phyloP scores from a whole-genome alignment of 1,140 invertebrate genomes.

The Bradysia coprophila region DNA sequence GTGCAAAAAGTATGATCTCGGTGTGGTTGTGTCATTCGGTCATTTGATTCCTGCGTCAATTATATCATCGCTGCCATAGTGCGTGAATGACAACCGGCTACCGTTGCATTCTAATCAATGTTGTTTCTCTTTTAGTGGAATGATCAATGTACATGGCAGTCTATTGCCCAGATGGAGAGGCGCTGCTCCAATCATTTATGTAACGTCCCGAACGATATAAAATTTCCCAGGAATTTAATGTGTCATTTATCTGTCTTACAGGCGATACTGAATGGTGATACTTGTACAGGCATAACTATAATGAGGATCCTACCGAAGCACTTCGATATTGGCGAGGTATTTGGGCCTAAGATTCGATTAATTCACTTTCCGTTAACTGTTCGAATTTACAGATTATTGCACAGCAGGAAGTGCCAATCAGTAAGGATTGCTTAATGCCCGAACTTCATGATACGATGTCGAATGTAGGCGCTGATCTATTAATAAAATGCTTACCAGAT shows the following conservation, averaged over 20 bases:
- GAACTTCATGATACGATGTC: slow-evolving; percentile 47
- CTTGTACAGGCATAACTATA: slow-evolving; percentile 64
- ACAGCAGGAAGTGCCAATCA: slow-evolving; percentile 40
- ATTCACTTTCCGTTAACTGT: not conserved
- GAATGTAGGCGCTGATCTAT: slow-evolving; percentile 42
- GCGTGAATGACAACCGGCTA: slow-evolving; percentile 18
- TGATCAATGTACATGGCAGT: slow-evolving; percentile 83
- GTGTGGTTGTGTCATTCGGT: slow-evolving; percentile 53
- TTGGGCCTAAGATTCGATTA: no score
- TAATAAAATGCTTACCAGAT: slow-evolving; percentile 40
- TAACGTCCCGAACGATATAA: no score
- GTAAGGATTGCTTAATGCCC: slow-evolving; percentile 37
- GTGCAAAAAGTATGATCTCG: slow-evolving; percentile 32
- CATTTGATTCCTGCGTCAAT: slow-evolving; percentile 42
- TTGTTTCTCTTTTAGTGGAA: slow-evolving; percentile 43
- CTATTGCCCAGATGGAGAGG: slow-evolving; percentile 84
- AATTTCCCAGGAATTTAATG: slow-evolving; percentile 22
- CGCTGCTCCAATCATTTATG: slow-evolving; percentile 67
- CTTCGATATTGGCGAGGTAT: slow-evolving; percentile 63
- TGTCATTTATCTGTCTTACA: slow-evolving; percentile 1
- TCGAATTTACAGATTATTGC: slow-evolving; percentile 36
- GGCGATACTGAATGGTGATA: slow-evolving; percentile 64
- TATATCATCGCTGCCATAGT: slow-evolving; percentile 42
- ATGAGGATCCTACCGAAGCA: slow-evolving; percentile 73
- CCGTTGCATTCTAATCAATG: not conserved